phyloP scores from a whole-genome alignment of 2,113 vertebrate species.

The Dromaius novaehollandiae region DNA sequence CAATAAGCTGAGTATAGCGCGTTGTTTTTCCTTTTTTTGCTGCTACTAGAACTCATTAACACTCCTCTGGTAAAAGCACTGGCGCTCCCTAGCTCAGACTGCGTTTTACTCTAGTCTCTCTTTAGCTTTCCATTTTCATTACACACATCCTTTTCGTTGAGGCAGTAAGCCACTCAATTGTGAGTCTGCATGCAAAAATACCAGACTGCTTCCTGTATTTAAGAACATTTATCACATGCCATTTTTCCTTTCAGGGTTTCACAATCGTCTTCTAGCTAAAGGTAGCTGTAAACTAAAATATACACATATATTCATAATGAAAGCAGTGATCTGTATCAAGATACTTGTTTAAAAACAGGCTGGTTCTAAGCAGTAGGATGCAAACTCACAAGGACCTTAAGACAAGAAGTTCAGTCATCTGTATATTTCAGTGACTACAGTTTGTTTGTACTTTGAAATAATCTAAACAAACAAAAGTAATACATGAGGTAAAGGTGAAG shows the following conservation, averaged over 20 bases:
- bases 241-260: background rate
- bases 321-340: background rate
- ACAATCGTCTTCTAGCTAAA: background rate
- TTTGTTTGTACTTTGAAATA: background rate
- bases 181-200: background rate
- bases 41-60: no score
- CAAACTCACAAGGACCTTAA: background rate
- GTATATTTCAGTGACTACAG: background rate
- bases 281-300: background rate
- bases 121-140: background rate
- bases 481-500: background rate
- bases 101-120: no score
- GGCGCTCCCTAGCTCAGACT: no score
- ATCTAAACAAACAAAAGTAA: background rate
- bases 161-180: background rate
- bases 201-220: background rate
- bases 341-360: background rate
- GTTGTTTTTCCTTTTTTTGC: no score
- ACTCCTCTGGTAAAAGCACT: no score
- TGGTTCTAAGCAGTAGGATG: background rate
- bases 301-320: background rate
- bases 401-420: background rate
- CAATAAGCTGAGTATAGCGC: background rate
- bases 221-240: background rate
- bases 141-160: background rate